These are phyloP conservation scores for Campaea margaritaria DNA, from an alignment of 2,888 invertebrate genomes.

Conservation along the genomic window DNA sequence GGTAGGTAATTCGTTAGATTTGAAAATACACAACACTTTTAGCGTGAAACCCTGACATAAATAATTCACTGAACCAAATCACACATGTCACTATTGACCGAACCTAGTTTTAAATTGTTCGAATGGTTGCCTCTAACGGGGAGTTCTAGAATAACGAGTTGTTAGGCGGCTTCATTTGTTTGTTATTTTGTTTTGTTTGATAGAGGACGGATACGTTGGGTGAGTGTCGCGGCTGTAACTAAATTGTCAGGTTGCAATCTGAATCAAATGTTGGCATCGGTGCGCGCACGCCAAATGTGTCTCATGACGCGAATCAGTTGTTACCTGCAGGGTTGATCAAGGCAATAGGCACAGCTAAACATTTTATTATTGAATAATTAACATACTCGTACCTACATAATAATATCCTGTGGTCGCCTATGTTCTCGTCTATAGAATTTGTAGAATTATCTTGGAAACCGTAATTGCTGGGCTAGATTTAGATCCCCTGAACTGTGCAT, in stretches of 20 bases:
- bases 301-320: slow-evolving; percentile 59
- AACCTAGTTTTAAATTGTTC: slow-evolving; percentile 15
- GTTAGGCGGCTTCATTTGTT: slow-evolving; percentile 27
- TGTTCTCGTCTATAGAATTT: too few relatives aligned
- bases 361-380: not conserved
- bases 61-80: slow-evolving; percentile 30
- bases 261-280: slow-evolving; percentile 74
- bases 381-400: too few relatives aligned
- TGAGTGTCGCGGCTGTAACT: slow-evolving; percentile 69
- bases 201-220: slow-evolving; percentile 42
- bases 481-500: too few relatives aligned
- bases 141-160: slow-evolving; percentile 6
- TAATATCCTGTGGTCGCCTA: too few relatives aligned
- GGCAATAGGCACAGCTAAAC: not conserved
- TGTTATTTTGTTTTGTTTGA: slow-evolving; percentile 46
- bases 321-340: slow-evolving; percentile 50
- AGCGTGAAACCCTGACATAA: slow-evolving; percentile 11
- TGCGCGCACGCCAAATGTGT: slow-evolving; percentile 62
- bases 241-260: slow-evolving; percentile 72
- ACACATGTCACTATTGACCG: slow-evolving; percentile 23
- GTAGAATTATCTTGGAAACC: too few relatives aligned
- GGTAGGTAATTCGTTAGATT: slow-evolving; percentile 5
- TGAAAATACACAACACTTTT: slow-evolving; percentile 16
- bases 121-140: not conserved
- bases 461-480: too few relatives aligned